These are phyloP conservation scores for Acinonyx jubatus DNA, from an alignment of 2,113 vertebrate genomes.

Conservation along the genomic window DNA sequence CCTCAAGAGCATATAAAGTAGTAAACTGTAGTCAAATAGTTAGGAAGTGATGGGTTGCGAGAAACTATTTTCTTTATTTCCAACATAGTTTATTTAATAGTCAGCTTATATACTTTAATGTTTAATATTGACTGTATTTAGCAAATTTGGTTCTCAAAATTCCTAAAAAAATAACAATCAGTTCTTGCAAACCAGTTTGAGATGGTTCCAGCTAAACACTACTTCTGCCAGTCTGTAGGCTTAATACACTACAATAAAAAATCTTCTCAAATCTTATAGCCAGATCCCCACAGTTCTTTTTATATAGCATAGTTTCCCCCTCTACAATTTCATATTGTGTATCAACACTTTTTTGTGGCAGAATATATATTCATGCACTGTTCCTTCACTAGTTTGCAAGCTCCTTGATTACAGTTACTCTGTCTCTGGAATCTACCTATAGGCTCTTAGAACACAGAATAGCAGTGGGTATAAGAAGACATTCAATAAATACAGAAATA, in stretches of 20 bases:
- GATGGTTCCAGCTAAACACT: background rate
- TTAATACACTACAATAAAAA: background rate
- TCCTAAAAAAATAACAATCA: too few species aligned
- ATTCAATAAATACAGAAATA: background rate
- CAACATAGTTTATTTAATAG: background rate
- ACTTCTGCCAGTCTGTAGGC: background rate
- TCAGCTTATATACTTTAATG: background rate
- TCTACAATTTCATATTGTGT: background rate
- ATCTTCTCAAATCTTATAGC: background rate
- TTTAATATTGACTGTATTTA: too few species aligned
- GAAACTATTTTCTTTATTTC: background rate
- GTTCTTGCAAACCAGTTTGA: background rate
- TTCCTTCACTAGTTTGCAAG: background rate
- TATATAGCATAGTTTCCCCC: background rate
- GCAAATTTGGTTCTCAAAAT: too few species aligned
- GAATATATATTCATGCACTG: too few species aligned
- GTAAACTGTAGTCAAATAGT: background rate
- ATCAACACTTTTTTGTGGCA: background rate
- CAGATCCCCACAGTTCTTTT: background rate
- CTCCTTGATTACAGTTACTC: background rate
- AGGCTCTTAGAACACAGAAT: background rate
- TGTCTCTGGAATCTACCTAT: background rate
- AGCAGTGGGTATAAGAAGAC: background rate
- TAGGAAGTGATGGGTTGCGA: background rate
- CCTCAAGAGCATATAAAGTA: too few species aligned